These are phyloP conservation scores for Plecotus auritus DNA, from an alignment of 2,113 vertebrate species.

Conservation along the genomic window DNA sequence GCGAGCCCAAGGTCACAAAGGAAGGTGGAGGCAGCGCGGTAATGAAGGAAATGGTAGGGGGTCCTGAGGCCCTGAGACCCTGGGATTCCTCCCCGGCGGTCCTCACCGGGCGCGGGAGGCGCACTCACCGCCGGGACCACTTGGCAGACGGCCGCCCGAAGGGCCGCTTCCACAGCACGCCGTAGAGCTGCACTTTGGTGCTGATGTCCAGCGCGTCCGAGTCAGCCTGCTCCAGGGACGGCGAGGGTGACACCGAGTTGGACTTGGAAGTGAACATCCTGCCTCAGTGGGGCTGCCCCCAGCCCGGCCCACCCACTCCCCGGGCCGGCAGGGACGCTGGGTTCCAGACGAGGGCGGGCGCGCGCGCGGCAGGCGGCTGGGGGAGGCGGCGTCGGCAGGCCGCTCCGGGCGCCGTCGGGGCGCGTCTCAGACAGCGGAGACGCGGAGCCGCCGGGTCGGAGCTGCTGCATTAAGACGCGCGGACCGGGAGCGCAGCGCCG, in stretches of 20 bases:
- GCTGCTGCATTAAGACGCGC: conserved; percentile 61
- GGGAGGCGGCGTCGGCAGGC: conserved; percentile 52
- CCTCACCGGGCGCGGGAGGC: background rate
- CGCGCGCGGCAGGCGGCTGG: background rate
- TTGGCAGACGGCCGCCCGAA: conserved; percentile 94
- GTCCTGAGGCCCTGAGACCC: background rate
- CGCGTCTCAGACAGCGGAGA: conserved; percentile 57
- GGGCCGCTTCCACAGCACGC: conserved; percentile 97
- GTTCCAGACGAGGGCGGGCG: background rate
- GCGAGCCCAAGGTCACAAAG: conserved; percentile 43
- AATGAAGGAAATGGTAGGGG: background rate
- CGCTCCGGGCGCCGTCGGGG: conserved; percentile 78
- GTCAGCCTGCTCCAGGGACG: conserved; percentile 93
- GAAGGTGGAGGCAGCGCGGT: background rate
- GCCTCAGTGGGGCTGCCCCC: conserved; percentile 1
- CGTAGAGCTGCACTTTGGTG: conserved; percentile 97
- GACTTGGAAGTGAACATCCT: conserved; percentile 87
- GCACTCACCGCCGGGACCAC: conserved; percentile 94
- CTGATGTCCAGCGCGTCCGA: conserved; percentile 92
- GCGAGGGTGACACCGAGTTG: conserved; percentile 84
- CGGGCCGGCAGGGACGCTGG: background rate
- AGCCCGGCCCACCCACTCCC: background rate
- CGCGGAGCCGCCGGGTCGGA: conserved; percentile 55
- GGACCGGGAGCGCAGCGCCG: background rate
- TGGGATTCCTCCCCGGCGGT: background rate